These are phyloP conservation scores for Synchiropus splendidus DNA, from an alignment of 2,113 vertebrate genomes.

Conservation along the genomic window DNA sequence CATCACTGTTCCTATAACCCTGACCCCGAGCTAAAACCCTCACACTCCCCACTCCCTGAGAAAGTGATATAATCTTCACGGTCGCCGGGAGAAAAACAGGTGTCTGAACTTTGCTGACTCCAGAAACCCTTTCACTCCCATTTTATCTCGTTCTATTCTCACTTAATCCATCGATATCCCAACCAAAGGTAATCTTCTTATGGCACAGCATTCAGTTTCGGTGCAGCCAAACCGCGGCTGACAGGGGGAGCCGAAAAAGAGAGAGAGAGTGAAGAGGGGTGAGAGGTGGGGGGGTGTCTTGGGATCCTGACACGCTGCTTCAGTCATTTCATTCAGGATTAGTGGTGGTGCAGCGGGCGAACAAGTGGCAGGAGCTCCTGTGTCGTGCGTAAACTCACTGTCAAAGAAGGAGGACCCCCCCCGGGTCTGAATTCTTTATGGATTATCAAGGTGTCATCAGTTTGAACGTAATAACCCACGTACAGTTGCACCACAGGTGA, in stretches of 20 bases:
- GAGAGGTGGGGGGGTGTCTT: conserved; percentile 40
- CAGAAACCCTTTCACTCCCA: conserved; percentile 50
- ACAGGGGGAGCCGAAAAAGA: conserved; percentile 38
- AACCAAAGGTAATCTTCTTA: conserved; percentile 72
- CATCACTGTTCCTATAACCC: conserved; percentile 19
- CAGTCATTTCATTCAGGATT: conserved; percentile 66
- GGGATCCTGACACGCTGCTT: conserved; percentile 53
- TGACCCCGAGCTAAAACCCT: conserved; percentile 1
- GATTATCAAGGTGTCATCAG: conserved; percentile 30
- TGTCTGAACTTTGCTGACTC: conserved; percentile 63
- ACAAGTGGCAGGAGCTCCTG: conserved; percentile 52
- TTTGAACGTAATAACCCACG: conserved; percentile 12
- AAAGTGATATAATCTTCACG: conserved; percentile 32
- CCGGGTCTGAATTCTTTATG: conserved; percentile 43
- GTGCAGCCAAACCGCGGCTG: conserved; percentile 59
- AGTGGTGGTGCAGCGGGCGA: conserved; percentile 46
- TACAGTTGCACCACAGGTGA: conserved; percentile 1
- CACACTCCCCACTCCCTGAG: conserved; percentile 10
- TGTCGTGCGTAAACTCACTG: conserved; percentile 32
- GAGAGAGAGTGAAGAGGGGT: conserved; percentile 17
- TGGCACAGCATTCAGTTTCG: conserved; percentile 62
- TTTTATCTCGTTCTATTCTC: conserved; percentile 67
- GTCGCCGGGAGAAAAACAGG: conserved; percentile 43
- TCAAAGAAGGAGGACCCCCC: conserved; percentile 18
- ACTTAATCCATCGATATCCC: conserved; percentile 72